Conservation (phyloP, 2,888 invertebrate species). For the Glomeris marginata region DNA sequence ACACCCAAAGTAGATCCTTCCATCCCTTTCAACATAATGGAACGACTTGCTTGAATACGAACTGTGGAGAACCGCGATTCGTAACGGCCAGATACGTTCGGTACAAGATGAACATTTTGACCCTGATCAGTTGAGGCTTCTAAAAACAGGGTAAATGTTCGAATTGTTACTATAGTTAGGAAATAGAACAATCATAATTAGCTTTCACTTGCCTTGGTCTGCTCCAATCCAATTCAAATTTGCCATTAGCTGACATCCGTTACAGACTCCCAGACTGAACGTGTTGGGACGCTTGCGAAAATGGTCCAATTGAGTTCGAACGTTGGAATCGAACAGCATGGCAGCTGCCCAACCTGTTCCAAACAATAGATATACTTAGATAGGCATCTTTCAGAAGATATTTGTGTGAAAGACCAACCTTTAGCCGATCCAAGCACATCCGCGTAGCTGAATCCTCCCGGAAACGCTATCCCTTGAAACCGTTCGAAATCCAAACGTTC, state of each 20-base stretch:
- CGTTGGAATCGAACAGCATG: conserved; percentile 57
- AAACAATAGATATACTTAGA: neutral
- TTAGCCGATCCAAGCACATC: conserved; percentile 96
- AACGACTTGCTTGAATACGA: conserved; percentile 47
- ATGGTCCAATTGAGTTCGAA: conserved; percentile 58
- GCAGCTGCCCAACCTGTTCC: conserved; percentile 80
- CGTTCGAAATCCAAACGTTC: conserved; percentile 53
- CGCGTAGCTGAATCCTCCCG: conserved; percentile 98
- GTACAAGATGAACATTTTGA: conserved; percentile 48
- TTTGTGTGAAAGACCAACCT: conserved; percentile 17
- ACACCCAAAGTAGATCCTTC: conserved; percentile 74
- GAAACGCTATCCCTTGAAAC: conserved; percentile 83
- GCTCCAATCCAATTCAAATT: conserved; percentile 70
- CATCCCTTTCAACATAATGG: conserved; percentile 86
- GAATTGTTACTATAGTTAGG: neutral
- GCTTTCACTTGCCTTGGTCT: neutral
- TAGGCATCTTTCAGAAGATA: neutral
- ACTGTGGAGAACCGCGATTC: conserved; percentile 69
- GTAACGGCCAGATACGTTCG: conserved; percentile 78
- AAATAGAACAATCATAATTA: neutral
- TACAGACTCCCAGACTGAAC: conserved; percentile 95
- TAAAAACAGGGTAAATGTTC: neutral
- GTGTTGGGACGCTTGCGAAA: conserved; percentile 58
- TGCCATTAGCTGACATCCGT: conserved; percentile 94
- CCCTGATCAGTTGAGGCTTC: neutral